These are phyloP conservation scores for Cataglyphis hispanica DNA, from an alignment of 1,140 invertebrate genomes.

Conservation along the genomic window DNA sequence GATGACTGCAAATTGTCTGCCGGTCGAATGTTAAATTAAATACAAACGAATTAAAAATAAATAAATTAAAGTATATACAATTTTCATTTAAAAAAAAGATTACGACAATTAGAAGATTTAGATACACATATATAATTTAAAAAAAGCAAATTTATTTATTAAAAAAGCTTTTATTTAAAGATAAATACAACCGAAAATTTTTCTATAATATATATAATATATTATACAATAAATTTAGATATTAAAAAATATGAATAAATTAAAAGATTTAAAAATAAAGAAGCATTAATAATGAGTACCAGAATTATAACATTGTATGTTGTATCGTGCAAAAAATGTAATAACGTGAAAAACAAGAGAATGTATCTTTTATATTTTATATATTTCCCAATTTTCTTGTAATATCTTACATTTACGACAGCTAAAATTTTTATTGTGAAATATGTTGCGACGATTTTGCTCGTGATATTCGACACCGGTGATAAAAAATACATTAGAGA, in stretches of 20 bases:
- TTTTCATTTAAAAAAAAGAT: neutral
- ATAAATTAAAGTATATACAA: neutral
- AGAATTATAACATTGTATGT: neutral
- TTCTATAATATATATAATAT: no score
- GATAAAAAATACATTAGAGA: slow-evolving; percentile 7
- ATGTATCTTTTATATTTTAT: neutral
- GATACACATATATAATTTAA: neutral
- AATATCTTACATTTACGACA: slow-evolving; percentile 33
- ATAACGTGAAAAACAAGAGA: neutral
- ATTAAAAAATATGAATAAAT: neutral
- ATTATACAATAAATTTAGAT: no score
- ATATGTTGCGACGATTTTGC: slow-evolving; percentile 19
- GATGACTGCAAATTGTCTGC: neutral
- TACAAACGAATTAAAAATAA: neutral
- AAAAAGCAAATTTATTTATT: neutral
- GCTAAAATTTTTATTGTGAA: slow-evolving; percentile 17
- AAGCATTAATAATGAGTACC: neutral
- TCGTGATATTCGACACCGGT: slow-evolving; percentile 22
- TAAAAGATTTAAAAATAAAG: neutral
- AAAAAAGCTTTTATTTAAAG: no score
- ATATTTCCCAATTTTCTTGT: neutral
- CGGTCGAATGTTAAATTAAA: slow-evolving; percentile 1
- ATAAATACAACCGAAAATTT: no score
- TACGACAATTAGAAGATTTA: no score
- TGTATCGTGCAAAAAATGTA: neutral